phyloP scores from a whole-genome alignment of 2,888 invertebrate species.

The Oxytorus armatus region DNA sequence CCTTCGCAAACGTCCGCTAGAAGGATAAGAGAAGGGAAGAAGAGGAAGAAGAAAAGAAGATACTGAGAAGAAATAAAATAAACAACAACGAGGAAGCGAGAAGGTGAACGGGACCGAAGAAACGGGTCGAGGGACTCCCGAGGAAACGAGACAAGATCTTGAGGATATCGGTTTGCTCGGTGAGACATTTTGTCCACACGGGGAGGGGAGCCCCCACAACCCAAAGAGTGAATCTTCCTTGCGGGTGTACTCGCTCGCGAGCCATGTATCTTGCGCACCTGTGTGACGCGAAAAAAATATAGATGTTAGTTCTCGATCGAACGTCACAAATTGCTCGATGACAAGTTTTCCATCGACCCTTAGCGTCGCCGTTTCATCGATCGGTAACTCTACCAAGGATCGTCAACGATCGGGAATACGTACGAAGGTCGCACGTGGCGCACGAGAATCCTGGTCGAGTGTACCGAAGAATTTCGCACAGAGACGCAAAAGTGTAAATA shows the following conservation, averaged over 20 bases:
- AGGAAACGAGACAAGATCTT: constrained; percentile 48
- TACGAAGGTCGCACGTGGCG: too few species aligned
- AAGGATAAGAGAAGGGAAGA: background rate
- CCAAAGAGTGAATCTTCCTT: background rate
- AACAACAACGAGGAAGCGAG: constrained; percentile 39
- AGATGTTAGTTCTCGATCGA: too few species aligned
- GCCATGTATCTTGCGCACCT: background rate
- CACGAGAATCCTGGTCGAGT: too few species aligned
- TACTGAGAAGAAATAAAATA: background rate
- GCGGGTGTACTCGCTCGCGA: background rate
- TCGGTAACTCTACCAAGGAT: too few species aligned
- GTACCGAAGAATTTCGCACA: too few species aligned
- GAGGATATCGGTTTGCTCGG: constrained; percentile 38
- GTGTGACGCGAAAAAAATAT: too few species aligned
- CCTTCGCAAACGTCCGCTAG: constrained; percentile 2
- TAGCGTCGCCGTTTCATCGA: too few species aligned
- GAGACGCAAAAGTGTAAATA: too few species aligned
- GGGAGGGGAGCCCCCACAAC: background rate
- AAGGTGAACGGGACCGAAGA: constrained; percentile 43
- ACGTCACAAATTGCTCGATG: too few species aligned
- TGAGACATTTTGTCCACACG: constrained; percentile 5
- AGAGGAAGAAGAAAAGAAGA: constrained; percentile 8
- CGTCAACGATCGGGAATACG: too few species aligned
- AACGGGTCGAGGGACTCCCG: constrained; percentile 40
- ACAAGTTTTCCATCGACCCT: too few species aligned